Evolutionary conservation across 1,140 invertebrate species (phyloP).

Genomic region (Zaprionus capensis): DNA sequence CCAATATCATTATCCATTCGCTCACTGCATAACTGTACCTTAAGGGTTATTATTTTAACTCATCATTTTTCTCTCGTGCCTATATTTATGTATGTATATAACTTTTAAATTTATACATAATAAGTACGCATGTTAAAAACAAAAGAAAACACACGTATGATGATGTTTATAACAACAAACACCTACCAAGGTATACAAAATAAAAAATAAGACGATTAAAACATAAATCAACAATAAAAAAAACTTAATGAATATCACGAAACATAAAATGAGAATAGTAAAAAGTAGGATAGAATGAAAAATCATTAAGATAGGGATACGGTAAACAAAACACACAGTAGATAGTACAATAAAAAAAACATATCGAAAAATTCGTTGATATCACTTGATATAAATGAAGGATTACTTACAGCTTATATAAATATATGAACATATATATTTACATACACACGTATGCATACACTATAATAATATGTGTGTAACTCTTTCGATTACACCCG

Average conservation of each 20-base stretch:
- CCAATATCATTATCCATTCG: constrained; percentile 33
- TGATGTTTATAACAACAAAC: constrained; percentile 41
- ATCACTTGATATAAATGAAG: constrained; percentile 78
- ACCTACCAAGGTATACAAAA: constrained; percentile 43
- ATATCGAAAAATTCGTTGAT: constrained; percentile 79
- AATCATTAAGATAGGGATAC: not conserved
- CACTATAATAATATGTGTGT: constrained; percentile 7
- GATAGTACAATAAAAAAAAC: constrained; percentile 39
- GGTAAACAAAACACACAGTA: constrained; percentile 26
- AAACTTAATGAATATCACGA: constrained; percentile 27
- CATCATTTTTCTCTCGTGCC: constrained; percentile 59
- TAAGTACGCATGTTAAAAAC: constrained; percentile 38
- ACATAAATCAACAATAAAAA: constrained; percentile 58
- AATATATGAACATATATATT: constrained; percentile 16
- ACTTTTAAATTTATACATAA: constrained; percentile 44
- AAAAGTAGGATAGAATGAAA: not conserved
- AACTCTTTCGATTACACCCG: constrained; percentile 29
- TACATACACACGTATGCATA: constrained; percentile 1
- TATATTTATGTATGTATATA: constrained; percentile 56
- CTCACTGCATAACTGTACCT: constrained; percentile 55
- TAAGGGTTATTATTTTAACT: constrained; percentile 75
- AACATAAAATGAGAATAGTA: not conserved
- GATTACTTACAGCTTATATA: constrained; percentile 64
- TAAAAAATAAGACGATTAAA: constrained; percentile 45
- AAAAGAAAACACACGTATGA: constrained; percentile 36